Evolutionary conservation across 2,888 invertebrate genomes (phyloP).

Genomic region (Falcaria lacertinaria): DNA sequence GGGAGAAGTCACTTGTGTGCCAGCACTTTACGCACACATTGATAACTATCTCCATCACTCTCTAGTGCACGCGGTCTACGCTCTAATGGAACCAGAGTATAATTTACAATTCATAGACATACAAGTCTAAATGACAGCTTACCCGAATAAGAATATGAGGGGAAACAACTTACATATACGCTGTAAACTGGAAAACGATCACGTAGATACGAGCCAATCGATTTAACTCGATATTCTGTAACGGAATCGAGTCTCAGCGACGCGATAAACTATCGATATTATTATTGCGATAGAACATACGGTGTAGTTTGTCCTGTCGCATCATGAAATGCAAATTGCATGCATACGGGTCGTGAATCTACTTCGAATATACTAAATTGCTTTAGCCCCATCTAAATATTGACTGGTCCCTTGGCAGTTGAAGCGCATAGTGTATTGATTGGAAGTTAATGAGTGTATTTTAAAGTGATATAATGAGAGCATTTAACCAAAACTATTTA

Average conservation of each 20-base stretch:
- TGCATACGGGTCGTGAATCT: conserved; percentile 33
- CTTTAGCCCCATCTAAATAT: conserved; percentile 40
- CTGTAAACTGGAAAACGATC: background rate
- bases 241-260: conserved; percentile 17
- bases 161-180: no score
- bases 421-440: conserved; percentile 14
- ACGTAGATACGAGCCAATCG: background rate
- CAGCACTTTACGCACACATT: no score
- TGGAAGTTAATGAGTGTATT: background rate
- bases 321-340: conserved; percentile 44
- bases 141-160: no score
- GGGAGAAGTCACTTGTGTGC: no score
- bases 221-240: conserved; percentile 13
- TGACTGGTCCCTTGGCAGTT: conserved; percentile 21
- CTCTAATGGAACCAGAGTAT: no score
- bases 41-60: no score
- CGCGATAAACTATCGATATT: conserved; percentile 16
- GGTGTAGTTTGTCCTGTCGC: conserved; percentile 20
- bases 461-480: no score
- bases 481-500: no score
- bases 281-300: conserved; percentile 26
- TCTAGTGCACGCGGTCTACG: no score
- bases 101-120: no score
- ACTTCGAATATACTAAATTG: conserved; percentile 49
- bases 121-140: no score